Evolutionary conservation across 1,140 invertebrate genomes (phyloP), one percentile per base, ranked within the genome.

Genomic region (Drosophila lacteicornis): DNA sequence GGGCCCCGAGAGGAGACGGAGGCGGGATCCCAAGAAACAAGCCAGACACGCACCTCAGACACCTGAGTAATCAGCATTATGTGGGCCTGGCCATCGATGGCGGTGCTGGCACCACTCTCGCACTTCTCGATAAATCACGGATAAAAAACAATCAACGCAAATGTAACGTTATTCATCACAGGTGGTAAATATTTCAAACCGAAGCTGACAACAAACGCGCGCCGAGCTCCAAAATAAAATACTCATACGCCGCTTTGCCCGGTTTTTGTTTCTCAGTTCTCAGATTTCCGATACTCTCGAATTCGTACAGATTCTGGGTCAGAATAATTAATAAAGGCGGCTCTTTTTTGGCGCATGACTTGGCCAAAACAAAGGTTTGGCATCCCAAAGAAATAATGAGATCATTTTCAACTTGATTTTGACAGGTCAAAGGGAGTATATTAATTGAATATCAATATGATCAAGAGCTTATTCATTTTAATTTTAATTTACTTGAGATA

Each of bases 91-190:
- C 79, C 70, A 51, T 58, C 62, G 59, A 40, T 58, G 62, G 55
- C 42, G 61, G 15, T 75, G 84, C 57, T 86, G 65, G 75, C 76
- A 65, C 56, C 51, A 55, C 60, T 43, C 40, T 74, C 57, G 69
- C 61, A 79, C 85, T 77, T 79, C 74, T 49, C 82, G 70, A 87
- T 88, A 90, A 88, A 88, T 88, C 84, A 88, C 84, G 69, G 71
- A 70, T 66, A 87, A 62, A 67, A 82, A 79, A 75, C 80, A 88
- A 80, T 80, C 74, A 90, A 65, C 70, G 61, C 74, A 79, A 88
- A 88, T 88, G 85, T 88, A 88, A 90, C 85, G 85, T 88, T 88
- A 88, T 88, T 88, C 85, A 88, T 88, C 85, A 88, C 85, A 88
- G 85, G 85, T 88, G 85, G 85, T 88, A 88, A 88, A 85, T 90